phyloP scores from a whole-genome alignment of 2,113 vertebrate species.

The Chaetura pelagica region DNA sequence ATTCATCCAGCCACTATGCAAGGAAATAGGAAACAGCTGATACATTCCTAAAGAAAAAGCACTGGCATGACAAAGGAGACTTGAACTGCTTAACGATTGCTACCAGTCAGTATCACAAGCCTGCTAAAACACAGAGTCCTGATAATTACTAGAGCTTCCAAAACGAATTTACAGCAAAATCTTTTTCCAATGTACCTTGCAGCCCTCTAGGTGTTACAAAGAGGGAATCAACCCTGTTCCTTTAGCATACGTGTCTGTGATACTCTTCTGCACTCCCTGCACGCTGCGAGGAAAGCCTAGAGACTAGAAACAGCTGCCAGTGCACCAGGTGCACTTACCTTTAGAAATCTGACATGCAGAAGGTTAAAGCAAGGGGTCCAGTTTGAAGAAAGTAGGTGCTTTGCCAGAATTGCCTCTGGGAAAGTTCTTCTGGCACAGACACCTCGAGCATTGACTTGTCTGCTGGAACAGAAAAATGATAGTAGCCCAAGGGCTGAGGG shows the following conservation, averaged over 20 bases:
- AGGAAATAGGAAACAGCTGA: constrained; percentile 5
- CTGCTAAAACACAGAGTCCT: constrained; percentile 44
- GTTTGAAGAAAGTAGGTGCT: constrained; percentile 2
- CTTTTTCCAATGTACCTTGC: constrained; percentile 29
- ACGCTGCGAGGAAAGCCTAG: constrained; percentile 28
- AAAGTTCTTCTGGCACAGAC: constrained; percentile 29
- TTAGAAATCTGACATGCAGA: constrained; percentile 37
- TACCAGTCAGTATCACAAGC: constrained; percentile 45
- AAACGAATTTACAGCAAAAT: constrained; percentile 46
- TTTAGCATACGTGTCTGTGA: constrained; percentile 26
- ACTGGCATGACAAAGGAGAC: constrained; percentile 21
- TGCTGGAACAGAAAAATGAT: not conserved
- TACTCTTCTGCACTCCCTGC: not conserved
- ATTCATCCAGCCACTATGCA: not conserved
- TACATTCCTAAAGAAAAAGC: constrained; percentile 40
- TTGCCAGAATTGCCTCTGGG: constrained; percentile 48
- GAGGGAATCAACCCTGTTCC: constrained; percentile 37
- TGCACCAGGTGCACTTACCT: not conserved
- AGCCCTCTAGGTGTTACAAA: constrained; percentile 36
- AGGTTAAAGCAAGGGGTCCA: constrained; percentile 14
- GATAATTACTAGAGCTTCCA: constrained; percentile 61
- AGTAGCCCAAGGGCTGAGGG: constrained; percentile 51
- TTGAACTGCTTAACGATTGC: constrained; percentile 29
- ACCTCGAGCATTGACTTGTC: constrained; percentile 25
- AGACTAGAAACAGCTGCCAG: not conserved